A percentile compares a stretch with the other conserved stretches of the same genome.
Conservation (phyloP, 2,797 vertebrate genomes). For the Odontamblyopus lacepedii region DNA sequence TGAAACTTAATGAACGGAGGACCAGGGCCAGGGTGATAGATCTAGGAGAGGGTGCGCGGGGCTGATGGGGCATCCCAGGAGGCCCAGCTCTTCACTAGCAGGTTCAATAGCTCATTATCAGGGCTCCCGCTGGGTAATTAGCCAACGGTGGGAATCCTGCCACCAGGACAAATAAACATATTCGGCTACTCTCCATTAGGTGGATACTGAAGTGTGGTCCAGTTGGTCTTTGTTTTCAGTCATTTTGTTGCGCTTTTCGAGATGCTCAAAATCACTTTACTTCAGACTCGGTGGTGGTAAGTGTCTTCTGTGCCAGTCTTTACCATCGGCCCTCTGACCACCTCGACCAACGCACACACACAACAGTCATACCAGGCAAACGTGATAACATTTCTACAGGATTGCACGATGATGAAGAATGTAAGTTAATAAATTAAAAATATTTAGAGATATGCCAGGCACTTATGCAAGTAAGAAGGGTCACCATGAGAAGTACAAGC, state of each 20-base stretch:
- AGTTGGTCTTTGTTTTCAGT: neutral
- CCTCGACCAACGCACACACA: no score
- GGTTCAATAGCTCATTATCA: constrained; percentile 84
- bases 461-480: neutral
- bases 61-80: constrained; percentile 67
- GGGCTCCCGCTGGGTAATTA: constrained; percentile 76
- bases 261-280: no score
- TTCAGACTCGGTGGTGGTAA: no score
- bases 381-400: no score
- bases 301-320: no score
- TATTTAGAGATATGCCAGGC: no score
- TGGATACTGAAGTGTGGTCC: neutral
- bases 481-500: neutral
- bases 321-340: no score
- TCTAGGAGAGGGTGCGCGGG: constrained; percentile 52
- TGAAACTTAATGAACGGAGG: constrained; percentile 65
- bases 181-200: constrained; percentile 37
- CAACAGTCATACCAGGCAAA: no score
- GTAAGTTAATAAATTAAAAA: no score
- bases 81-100: constrained; percentile 56
- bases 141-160: constrained; percentile 70
- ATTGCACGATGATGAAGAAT: no score
- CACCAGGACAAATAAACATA: constrained; percentile 73
- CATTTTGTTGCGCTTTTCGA: neutral
- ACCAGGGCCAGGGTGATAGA: constrained; percentile 67